Base-by-base conservation (phyloP, 2,888 invertebrate species). In the Drosophila antonietae region DNA sequence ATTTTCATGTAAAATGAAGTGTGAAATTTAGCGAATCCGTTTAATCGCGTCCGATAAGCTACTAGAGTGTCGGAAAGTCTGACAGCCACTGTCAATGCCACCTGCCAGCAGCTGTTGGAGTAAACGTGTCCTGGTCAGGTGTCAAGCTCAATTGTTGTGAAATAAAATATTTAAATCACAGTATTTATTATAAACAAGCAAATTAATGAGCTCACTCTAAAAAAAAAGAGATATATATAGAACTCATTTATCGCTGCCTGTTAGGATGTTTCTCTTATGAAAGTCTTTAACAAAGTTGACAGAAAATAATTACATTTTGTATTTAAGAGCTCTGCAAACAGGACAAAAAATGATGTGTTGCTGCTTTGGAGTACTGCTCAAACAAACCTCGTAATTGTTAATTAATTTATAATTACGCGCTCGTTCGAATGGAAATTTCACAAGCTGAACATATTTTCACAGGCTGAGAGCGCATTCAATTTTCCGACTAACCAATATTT, bases 21-120 rank as follows among this genome's bases (percentile, higher is more conserved):
- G 88, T 89, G 88, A 89, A 90, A 89, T 90, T 90, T 90, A 84
- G 84, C 88, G 88, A 89, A 89, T 90, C 75, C 56, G 68, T 76
- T 82, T 83, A 89, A 90, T 88, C 80, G 86, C 78, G 73, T 43
- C 58, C 70, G 74, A 78, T 68, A 81, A 78, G 87, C 87, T 83
- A 61, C 83, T 61, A 59, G 44, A 66, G 31, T 35, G 39, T 39
- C 37, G 51, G 44, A 68, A 37, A 23, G 28, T 47, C 47, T 31
- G 28, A 60, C 49, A 52, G 60, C 81, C 37, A 5, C 37, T 37
- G 37, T 12, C 5, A 37, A 18, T 51, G 31, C 49, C 49, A 51
- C 49, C 49, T 18, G 49, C 31, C 33, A 33, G n/a, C 49, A 51
- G 18, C 18, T 33, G 18, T 51, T 18, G 3, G 31, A 47, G 20